Base-by-base conservation (phyloP, 2,797 vertebrate species). In the Rhodeus uyekii region DNA sequence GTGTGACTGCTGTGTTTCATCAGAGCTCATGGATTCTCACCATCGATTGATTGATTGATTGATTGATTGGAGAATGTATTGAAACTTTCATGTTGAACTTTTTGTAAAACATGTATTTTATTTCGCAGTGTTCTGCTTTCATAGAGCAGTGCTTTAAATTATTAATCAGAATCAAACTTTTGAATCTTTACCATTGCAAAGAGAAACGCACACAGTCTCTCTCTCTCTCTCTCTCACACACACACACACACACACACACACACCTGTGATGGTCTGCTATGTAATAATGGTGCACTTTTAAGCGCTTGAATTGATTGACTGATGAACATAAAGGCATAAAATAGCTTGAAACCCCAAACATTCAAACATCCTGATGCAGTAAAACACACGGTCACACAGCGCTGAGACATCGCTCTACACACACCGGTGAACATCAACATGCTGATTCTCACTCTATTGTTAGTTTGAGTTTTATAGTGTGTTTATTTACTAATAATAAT, bases 61-160 rank as follows among this genome's bases (percentile, higher is more conserved):
- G 61, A 69, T 13, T 46, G 58, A 64, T 79, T 74, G 46, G 42
- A 39, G 71, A 39, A 46, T 32, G 9, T 71, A 32, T 76, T 76
- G 42, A 63, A 53, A 84, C 55, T 53, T 81, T 80, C 63, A 80
- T 84, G 42, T 2, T 67, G 14, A 27, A 4, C 38, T 50, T 80
- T 75, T 24, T 61, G 74, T 80, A 29, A 34, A 78, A 44, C 22
- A 38, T 53, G 22, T 74, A 13, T 77, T 73, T 65, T 29, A 18
- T 72, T 46, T 63, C 34, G 4, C 29, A 9, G 14, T 79, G 18
- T 24, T 18, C 16, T 44, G 38, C n/a, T 79, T 65, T 44, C 48
- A 27, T 16, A 67, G 14, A 53, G 68, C 58, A 44, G 46, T 13
- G 50, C 60, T 29, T 68, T 75, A 22, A 14, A 75, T 65, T 0